Evolutionary conservation across 2,113 vertebrate genomes (phyloP).

Genomic region (Murina feae): DNA sequence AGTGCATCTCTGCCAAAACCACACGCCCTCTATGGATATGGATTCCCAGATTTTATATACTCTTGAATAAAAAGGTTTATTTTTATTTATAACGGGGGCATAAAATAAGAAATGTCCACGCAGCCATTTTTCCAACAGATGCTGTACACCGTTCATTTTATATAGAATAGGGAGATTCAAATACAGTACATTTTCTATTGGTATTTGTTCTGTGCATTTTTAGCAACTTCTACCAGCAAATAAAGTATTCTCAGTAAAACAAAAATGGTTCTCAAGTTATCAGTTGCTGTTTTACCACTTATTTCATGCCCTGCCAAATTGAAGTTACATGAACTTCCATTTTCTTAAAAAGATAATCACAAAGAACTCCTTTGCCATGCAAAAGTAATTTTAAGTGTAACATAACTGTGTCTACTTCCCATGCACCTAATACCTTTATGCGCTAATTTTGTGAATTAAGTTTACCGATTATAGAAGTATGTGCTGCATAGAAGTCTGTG

Average conservation of each 20-base stretch:
- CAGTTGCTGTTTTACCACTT: conserved; percentile 86
- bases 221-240: conserved; percentile 90
- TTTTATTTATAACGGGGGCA: conserved; percentile 88
- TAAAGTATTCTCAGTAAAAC: conserved; percentile 88
- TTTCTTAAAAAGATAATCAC: conserved; percentile 77
- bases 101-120: conserved; percentile 84
- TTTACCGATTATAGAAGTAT: conserved; percentile 83
- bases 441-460: conserved; percentile 87
- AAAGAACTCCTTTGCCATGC: conserved; percentile 73
- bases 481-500: conserved; percentile 86
- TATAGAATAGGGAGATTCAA: conserved; percentile 85
- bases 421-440: conserved; percentile 83
- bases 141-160: conserved; percentile 87
- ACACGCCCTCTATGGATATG: conserved; percentile 78
- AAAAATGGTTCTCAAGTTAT: conserved; percentile 86
- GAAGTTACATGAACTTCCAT: conserved; percentile 80
- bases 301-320: conserved; percentile 82
- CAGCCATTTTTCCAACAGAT: conserved; percentile 88
- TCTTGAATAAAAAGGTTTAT: conserved; percentile 88
- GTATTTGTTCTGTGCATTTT: conserved; percentile 90
- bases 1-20: conserved; percentile 85
- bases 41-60: conserved; percentile 88
- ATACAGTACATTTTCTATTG: conserved; percentile 86
- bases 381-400: conserved; percentile 82
- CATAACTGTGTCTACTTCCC: conserved; percentile 82